Conservation (phyloP, 2,113 vertebrate genomes). For the Elgaria multicarinata region DNA sequence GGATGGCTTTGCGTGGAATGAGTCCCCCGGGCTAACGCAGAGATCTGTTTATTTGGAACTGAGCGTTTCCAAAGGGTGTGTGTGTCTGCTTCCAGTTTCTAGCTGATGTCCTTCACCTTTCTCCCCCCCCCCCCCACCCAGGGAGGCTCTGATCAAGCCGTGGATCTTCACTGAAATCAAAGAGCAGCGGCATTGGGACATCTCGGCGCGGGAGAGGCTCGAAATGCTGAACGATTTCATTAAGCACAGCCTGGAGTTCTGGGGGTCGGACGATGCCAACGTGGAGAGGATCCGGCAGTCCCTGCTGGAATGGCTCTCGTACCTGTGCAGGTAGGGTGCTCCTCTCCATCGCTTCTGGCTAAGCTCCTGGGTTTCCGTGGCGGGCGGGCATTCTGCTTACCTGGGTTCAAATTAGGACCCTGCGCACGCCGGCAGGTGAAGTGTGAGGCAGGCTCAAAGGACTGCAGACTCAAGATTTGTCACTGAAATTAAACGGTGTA, state of each 20-base stretch:
- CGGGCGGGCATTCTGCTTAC: no score
- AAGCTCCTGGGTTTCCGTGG: not conserved
- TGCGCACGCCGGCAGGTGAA: no score
- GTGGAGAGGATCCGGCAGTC: constrained; percentile 93
- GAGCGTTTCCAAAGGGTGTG: accelerated
- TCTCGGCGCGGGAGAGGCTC: constrained; percentile 88
- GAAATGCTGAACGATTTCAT: constrained; percentile 90
- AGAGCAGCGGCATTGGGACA: constrained; percentile 94
- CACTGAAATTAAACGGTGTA: no score
- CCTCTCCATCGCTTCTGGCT: not conserved
- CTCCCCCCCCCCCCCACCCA: constrained; percentile 62
- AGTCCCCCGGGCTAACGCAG: no score
- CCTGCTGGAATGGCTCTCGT: constrained; percentile 95
- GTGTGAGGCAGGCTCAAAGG: no score
- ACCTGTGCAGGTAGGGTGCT: constrained; percentile 89
- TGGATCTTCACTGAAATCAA: constrained; percentile 99
- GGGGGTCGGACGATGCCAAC: constrained; percentile 92
- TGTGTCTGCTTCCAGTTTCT: not conserved
- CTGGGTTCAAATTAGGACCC: no score
- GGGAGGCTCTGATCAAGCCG: constrained; percentile 93
- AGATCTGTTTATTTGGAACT: no score
- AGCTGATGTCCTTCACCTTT: not conserved
- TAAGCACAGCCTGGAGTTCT: constrained; percentile 90
- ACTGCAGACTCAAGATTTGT: no score
- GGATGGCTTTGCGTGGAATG: no score